phyloP scores from a whole-genome alignment of 2,888 invertebrate species.

The Lithophane ornitopus region DNA sequence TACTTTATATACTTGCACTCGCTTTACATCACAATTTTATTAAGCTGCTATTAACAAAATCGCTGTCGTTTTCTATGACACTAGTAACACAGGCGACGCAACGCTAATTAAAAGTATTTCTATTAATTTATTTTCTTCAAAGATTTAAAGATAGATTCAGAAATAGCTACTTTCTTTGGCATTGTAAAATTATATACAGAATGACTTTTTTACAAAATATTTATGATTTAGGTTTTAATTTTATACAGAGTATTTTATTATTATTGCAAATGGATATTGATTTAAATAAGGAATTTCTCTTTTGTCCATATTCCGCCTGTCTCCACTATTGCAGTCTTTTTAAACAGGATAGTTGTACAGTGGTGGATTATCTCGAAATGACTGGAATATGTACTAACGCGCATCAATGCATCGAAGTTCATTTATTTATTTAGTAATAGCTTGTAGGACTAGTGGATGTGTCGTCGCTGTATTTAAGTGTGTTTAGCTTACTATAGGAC shows the following conservation, averaged over 20 bases:
- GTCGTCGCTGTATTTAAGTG: constrained; percentile 80
- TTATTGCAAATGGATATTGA: constrained; percentile 29
- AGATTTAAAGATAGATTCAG: constrained; percentile 14
- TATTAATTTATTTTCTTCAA: constrained; percentile 18
- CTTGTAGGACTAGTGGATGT: constrained; percentile 78
- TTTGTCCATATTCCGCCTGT: constrained; percentile 32
- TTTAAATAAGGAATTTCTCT: constrained; percentile 23
- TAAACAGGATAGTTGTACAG: constrained; percentile 29
- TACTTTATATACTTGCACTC: constrained; percentile 74
- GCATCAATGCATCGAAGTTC: constrained; percentile 77
- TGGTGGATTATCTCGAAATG: constrained; percentile 40
- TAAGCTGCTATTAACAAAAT: constrained; percentile 34
- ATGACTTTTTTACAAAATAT: constrained; percentile 14
- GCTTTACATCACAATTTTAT: constrained; percentile 70
- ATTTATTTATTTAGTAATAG: constrained; percentile 75
- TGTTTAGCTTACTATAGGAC: constrained; percentile 84
- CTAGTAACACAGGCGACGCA: constrained; percentile 18
- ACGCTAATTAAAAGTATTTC: constrained; percentile 11
- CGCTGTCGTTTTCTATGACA: constrained; percentile 24
- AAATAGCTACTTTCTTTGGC: constrained; percentile 4
- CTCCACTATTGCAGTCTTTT: constrained; percentile 19
- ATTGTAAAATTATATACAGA: constrained; percentile 11
- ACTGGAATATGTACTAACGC: constrained; percentile 51
- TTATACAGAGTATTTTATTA: constrained; percentile 25
- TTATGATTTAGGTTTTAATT: constrained; percentile 27